These are phyloP conservation scores for Xiphophorus birchmanni DNA, from an alignment of 2,797 vertebrate species.

Conservation along the genomic window DNA sequence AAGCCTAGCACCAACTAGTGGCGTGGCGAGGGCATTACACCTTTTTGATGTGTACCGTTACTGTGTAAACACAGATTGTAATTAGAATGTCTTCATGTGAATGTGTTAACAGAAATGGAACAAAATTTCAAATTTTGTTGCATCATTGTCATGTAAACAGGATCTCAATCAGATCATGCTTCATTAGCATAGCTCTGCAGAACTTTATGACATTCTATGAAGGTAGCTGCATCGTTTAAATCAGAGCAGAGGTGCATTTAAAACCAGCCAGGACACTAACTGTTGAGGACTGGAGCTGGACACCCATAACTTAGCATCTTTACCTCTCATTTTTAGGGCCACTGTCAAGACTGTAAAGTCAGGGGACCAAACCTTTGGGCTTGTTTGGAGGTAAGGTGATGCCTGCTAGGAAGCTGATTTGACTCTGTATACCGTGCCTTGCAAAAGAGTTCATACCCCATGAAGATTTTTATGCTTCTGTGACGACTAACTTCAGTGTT, in stretches of 20 bases:
- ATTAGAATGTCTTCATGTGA: too few relatives aligned
- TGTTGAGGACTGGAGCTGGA: background rate
- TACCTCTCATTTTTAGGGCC: constrained; percentile 79
- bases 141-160: too few relatives aligned
- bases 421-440: background rate
- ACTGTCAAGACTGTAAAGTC: constrained; percentile 96
- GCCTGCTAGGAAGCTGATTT: background rate
- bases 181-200: background rate
- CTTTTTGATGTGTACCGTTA: too few relatives aligned
- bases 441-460: background rate
- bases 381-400: constrained; percentile 89
- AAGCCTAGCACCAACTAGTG: too few relatives aligned
- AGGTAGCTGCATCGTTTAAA: background rate
- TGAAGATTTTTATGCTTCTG: background rate
- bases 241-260: background rate
- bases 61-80: too few relatives aligned
- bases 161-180: background rate
- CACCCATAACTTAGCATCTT: background rate
- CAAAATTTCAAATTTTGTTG: too few relatives aligned
- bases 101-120: too few relatives aligned
- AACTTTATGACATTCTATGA: background rate
- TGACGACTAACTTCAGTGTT: background rate
- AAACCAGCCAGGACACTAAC: background rate
- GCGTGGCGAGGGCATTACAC: too few relatives aligned
- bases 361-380: constrained; percentile 98